Conservation (phyloP, 2,888 invertebrate genomes). For the Lymantria dispar region DNA sequence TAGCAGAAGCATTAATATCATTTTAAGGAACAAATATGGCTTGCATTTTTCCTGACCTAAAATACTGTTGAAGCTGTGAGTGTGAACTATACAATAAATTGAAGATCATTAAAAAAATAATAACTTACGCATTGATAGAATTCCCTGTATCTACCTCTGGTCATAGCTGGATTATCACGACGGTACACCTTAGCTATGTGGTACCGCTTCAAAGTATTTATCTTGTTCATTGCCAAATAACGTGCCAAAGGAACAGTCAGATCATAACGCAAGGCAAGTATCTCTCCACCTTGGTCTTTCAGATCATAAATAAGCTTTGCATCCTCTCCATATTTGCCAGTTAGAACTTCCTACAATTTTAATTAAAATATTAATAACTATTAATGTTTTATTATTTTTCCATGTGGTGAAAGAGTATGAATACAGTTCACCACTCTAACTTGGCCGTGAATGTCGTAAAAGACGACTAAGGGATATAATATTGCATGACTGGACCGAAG, state of each 20-base stretch:
- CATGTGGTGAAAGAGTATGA: no score
- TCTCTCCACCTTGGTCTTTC: constrained; percentile 99
- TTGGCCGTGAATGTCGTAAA: no score
- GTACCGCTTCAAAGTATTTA: constrained; percentile 96
- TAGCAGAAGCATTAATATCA: no score
- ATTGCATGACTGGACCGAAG: no score
- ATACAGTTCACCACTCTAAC: no score
- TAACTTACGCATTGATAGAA: constrained; percentile 99
- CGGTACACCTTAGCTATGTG: constrained; percentile 99
- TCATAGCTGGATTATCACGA: constrained; percentile 98
- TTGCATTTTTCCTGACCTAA: no score
- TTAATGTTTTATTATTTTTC: no score
- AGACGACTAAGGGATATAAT: no score
- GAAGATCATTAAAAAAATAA: not conserved
- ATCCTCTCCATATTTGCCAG: constrained; percentile 99
- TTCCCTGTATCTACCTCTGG: constrained; percentile 97
- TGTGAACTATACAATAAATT: not conserved
- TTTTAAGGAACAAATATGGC: no score
- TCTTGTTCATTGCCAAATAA: constrained; percentile 98
- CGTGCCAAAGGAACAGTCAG: constrained; percentile 98
- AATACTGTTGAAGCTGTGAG: no score
- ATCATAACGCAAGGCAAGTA: constrained; percentile 97
- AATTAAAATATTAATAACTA: not conserved
- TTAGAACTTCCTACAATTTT: constrained; percentile 92
- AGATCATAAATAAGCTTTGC: constrained; percentile 99